Base-by-base conservation (phyloP, 2,888 invertebrate species). In the Polyommatus iphigenia region DNA sequence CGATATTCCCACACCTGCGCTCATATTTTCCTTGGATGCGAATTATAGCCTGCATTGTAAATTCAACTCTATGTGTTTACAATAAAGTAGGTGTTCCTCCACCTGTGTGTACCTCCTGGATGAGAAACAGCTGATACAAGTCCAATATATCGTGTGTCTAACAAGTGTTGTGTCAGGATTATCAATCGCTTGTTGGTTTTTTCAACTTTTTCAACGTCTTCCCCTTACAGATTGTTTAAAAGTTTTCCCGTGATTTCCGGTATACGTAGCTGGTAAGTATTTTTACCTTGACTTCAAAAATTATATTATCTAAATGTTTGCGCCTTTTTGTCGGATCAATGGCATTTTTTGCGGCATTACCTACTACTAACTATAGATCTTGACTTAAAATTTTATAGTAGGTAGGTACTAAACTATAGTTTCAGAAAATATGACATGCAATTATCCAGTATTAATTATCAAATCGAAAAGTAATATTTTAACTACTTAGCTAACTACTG, bases 111-210 rank as follows among this genome's bases (percentile, higher is more conserved):
- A 10, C 20, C 62, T 20, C 67, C 67, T 13, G 67, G 36, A 76
- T 72, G 71, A 24, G 73, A 54, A 41, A 75, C 75, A 75, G 54
- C 75, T 75, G 75, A 76, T 67, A n/a, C 72, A 72, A 76, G 76
- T 76, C 76, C 32, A 76, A 78, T 77, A 78, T 59, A 59, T 73
- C 24, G 46, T 46, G 75, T 75, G 80, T 76, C 67, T 71, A 76
- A 77, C 76, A 77, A 57, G 62, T 57, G 79, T 83, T 84, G 85
- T 85, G 86, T 86, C 85, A 80, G 78, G 85, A 84, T 85, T 89
- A 87, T 85, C 88, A 88, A 89, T 88, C 83, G 87, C 85, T 86
- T 89, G 88, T 89, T 89, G 88, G 87, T 85, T 89, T 84, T 73
- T 77, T 76, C 72, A 71, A 75, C 50, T 75, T 75, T 75, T 75